Conservation (phyloP, 1,140 invertebrate species). For the Brachionus manjavacas region DNA sequence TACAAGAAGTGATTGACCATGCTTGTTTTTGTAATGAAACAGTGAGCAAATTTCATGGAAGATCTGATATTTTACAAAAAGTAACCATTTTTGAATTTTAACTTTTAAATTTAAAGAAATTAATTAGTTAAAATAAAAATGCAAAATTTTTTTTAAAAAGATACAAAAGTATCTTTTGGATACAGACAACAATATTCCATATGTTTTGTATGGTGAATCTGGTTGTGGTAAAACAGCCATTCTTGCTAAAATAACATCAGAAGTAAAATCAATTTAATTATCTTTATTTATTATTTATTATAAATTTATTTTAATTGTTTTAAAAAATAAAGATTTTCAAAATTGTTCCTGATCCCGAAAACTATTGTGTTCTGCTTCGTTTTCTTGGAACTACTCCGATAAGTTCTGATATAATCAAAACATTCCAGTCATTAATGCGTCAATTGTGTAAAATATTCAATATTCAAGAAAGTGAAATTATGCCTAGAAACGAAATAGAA, state of each 20-base stretch:
- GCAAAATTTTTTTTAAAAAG: not conserved
- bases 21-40: constrained; percentile 29
- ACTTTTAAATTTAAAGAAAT: no score
- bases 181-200: constrained; percentile 5
- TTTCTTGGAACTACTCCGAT: constrained; percentile 20
- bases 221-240: constrained; percentile 43
- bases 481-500: not conserved
- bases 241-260: constrained; percentile 2
- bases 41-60: constrained; percentile 40
- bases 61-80: not conserved
- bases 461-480: not conserved
- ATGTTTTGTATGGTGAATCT: constrained; percentile 29
- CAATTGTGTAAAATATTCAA: not conserved
- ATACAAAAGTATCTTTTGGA: not conserved
- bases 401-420: not conserved
- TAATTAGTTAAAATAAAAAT: no score
- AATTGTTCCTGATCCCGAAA: constrained; percentile 4
- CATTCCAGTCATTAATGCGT: not conserved
- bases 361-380: not conserved
- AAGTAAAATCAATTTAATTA: not conserved
- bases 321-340: not conserved
- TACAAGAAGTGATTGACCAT: constrained; percentile 42
- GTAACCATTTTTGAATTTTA: no score
- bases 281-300: no score
- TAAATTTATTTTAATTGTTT: not conserved